Percentiles rank a stretch among this genome's conserved stretches.
Evolutionary conservation across 2,888 invertebrate species (phyloP).

Genomic region (Pristionchus arcanus): DNA sequence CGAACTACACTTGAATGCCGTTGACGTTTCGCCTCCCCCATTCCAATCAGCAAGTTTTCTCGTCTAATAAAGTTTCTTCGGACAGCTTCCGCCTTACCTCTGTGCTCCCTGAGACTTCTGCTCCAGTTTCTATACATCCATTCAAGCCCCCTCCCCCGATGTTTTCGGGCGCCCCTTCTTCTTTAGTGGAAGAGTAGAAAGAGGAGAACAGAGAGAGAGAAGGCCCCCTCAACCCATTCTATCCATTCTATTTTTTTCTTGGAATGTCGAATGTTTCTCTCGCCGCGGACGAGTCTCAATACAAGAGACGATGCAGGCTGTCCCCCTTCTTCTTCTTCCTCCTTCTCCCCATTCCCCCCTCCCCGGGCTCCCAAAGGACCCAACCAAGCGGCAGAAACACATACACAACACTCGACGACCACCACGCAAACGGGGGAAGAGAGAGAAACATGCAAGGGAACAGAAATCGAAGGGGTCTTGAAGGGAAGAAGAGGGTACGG

Average conservation of each 20-base stretch:
- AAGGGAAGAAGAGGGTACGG: neutral
- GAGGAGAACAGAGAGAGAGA: constrained; percentile 3
- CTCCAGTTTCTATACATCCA: neutral
- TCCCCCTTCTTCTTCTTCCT: neutral
- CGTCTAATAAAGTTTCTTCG: constrained; percentile 44
- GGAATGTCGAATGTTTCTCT: constrained; percentile 45
- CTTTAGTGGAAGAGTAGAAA: neutral
- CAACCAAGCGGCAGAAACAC: constrained; percentile 22
- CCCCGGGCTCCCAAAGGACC: constrained; percentile 27
- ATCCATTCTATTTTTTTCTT: neutral
- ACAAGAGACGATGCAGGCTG: neutral
- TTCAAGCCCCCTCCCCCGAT: neutral
- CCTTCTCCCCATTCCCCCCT: neutral
- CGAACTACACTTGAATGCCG: constrained; percentile 43
- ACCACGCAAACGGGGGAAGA: constrained; percentile 29
- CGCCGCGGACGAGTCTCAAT: neutral
- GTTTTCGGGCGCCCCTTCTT: neutral
- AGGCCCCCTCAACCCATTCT: neutral
- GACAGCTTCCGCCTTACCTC: constrained; percentile 21
- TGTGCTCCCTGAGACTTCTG: neutral
- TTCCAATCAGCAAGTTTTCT: constrained; percentile 10
- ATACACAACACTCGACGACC: constrained; percentile 11
- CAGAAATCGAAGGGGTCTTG: neutral
- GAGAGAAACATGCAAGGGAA: constrained; percentile 37
- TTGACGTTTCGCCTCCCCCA: neutral